A percentile compares a stretch with the other conserved stretches of the same genome.
Evolutionary conservation across 2,797 vertebrate species (phyloP).

Genomic region (Propithecus perrieri): DNA sequence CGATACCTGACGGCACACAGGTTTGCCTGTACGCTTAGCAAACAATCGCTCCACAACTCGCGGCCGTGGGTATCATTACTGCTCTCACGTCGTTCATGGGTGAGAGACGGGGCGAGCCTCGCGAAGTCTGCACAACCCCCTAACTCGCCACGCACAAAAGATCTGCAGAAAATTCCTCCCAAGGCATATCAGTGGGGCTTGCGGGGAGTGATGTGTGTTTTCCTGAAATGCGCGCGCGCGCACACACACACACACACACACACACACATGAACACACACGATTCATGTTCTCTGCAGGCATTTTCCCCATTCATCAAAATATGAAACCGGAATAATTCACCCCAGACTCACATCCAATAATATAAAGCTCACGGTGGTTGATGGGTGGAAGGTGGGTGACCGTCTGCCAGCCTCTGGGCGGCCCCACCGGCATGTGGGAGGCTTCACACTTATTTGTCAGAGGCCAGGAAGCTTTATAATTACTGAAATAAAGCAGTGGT

Average conservation of each 20-base stretch:
- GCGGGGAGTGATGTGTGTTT: neutral
- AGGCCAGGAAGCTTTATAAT: slow-evolving; percentile 28
- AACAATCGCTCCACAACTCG: fast-evolving
- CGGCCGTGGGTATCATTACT: fast-evolving
- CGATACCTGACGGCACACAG: fast-evolving
- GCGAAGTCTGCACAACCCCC: fast-evolving
- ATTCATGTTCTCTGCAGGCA: neutral
- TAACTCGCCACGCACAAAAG: fast-evolving
- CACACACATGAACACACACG: neutral
- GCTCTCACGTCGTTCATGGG: fast-evolving
- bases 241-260: neutral
- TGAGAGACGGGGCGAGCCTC: fast-evolving
- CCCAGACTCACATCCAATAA: slow-evolving; percentile 20
- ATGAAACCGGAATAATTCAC: slow-evolving; percentile 28
- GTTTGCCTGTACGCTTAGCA: neutral
- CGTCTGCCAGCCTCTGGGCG: neutral
- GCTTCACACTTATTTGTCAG: neutral
- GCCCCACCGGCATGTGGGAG: neutral
- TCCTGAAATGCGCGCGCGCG: fast-evolving
- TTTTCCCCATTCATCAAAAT: neutral
- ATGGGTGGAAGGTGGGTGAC: neutral
- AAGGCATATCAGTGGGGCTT: neutral
- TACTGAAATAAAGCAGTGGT: neutral
- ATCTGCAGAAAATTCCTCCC: neutral
- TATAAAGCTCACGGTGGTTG: neutral